Base-by-base conservation (phyloP, 2,888 invertebrate genomes). In the Gordius sp. region DNA sequence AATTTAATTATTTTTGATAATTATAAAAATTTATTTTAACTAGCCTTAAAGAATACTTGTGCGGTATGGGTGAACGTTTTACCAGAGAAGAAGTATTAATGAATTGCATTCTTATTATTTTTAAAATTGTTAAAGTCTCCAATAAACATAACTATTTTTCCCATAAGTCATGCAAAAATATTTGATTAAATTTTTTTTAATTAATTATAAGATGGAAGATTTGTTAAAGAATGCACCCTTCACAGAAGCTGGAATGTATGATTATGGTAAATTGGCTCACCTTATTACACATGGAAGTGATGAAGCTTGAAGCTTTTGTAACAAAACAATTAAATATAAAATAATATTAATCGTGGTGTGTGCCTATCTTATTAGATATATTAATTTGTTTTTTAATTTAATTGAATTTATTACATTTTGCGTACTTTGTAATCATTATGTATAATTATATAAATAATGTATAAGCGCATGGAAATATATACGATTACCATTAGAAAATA, bases 221-320 rank as follows among this genome's bases (percentile, higher is more conserved):
- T 89, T 97, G 84, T 82, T 87, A 66, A 77, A 91, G 2, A 93
- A 97, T 71, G 97, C 97, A 28, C 97, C 97, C 2, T 93, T 97
- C 65, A 83, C 85, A 64, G 55, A 54, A 8, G 28, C 26, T 28
- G 81, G 82, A 1, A 76, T 85, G 68, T 97, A 97, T 68, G 86
- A 97, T 72, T 97, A 97, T 68, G 79, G 87, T 56, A 93, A 97
- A 74, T 97, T 97, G 69, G 97, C 93, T 33, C 79, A 91, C 66
- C 97, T 97, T 67, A 75, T 97, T 63, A 97, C 97, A 69, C 93
- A 97, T 65, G 97, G 97, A 56, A 93, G 55, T 16, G 55, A 54
- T 27, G 55, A 54, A 20, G 47, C 47, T 47, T 47, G 20, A 47
- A n/a, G n/a, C n/a, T n/a, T n/a, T n/a, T n/a, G n/a, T n/a, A n/a